phyloP scores from a whole-genome alignment of 1,140 invertebrate species.

The Bombus confusus region DNA sequence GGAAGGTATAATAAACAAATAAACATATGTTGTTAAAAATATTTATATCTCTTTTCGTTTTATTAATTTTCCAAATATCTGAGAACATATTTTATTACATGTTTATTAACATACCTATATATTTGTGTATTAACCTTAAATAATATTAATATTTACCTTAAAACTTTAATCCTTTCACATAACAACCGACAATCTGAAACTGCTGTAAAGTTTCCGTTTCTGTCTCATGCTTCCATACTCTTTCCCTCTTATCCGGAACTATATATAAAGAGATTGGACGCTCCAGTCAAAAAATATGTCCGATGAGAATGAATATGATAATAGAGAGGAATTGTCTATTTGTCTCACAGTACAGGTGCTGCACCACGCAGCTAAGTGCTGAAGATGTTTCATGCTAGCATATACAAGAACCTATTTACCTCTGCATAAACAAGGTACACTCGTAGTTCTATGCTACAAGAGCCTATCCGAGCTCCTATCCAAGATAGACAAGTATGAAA shows the following conservation, averaged over 20 bases:
- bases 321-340: no score
- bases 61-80: conserved; percentile 5
- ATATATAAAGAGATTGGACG: background rate
- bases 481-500: no score
- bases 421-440: no score
- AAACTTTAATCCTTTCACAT: background rate
- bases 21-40: background rate
- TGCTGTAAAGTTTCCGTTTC: background rate
- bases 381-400: no score
- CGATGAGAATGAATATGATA: background rate
- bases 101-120: background rate
- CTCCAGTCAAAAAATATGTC: background rate
- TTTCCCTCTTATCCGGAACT: background rate
- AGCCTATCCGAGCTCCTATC: no score
- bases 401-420: no score
- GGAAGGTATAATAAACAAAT: background rate
- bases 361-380: no score
- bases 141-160: background rate
- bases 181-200: background rate
- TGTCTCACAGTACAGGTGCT: no score
- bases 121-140: background rate
- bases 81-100: background rate
- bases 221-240: background rate
- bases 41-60: background rate
- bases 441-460: no score